Percentiles rank a stretch among this genome's conserved stretches.
These are phyloP conservation scores for Hexactinellida sp. DNA, from an alignment of 37 sponge, comb jelly and placozoan species.

Conservation along the genomic window DNA sequence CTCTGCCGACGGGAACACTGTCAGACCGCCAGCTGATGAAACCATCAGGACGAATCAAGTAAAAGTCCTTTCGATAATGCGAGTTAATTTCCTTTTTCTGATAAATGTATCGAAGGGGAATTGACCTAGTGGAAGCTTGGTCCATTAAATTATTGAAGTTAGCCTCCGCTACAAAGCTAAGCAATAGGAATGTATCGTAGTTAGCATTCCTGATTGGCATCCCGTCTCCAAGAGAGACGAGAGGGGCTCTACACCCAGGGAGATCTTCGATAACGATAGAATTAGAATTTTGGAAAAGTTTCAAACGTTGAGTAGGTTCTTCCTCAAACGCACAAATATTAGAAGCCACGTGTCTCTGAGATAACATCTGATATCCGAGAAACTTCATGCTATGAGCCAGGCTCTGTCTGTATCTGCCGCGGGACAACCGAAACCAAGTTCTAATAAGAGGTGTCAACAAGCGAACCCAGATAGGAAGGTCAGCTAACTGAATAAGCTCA, in stretches of 20 bases:
- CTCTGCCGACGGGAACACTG: conserved; percentile 33
- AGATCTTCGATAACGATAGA: background rate
- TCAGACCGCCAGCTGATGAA: conserved; percentile 53
- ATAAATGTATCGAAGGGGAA: background rate
- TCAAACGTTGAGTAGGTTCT: background rate
- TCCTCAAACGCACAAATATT: background rate
- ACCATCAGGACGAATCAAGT: conserved; percentile 61
- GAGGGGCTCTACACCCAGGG: conserved; percentile 66
- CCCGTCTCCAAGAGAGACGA: conserved; percentile 36
- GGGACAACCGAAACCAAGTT: background rate
- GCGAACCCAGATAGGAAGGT: background rate
- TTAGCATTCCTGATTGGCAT: conserved; percentile 9
- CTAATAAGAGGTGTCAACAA: background rate
- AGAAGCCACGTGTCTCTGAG: background rate
- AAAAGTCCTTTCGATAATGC: conserved; percentile 43
- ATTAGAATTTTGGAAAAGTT: background rate
- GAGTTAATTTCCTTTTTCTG: background rate
- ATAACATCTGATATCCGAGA: background rate
- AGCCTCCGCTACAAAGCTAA: background rate
- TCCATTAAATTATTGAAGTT: background rate
- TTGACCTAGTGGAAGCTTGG: background rate
- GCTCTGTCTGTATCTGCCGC: background rate
- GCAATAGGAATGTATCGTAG: background rate
- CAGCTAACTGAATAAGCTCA: background rate
- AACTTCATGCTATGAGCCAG: background rate